Evolutionary conservation across 2,888 invertebrate species (phyloP), one percentile per base, ranked within the genome.

Genomic region (Trichogramma dendrolimi): DNA sequence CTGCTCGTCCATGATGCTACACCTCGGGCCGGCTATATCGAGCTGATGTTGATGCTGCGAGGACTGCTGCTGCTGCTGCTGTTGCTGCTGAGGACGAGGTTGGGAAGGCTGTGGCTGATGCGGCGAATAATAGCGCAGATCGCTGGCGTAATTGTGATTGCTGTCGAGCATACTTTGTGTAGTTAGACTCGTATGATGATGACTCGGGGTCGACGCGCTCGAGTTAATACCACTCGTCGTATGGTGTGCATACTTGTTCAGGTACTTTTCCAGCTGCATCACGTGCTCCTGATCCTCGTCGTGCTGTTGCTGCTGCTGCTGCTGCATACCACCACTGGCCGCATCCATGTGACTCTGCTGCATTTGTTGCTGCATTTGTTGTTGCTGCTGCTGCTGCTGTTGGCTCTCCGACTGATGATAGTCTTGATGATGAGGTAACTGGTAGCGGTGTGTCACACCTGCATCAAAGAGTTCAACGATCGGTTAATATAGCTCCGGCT

Each of bases 91-190:
- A 63, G 71, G 70, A 58, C 71, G 73, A 53, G 74, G 67, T 41
- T 74, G 68, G 50, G 76, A 77, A 46, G 74, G 49, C 56, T 78
- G 77, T 1, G 73, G 72, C 66, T 78, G 78, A 50, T 77, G 79
- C 0, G 77, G 72, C 6, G 74, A 71, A 56, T 79, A 78, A 54
- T 79, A 79, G 55, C 79, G 76, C 67, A 79, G 65, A 67, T 79
- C 79, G 61, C 78, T 78, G n/a, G 79, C 78, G 60, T 80, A 80
- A 71, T 85, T 85, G 74, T 84, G 85, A 71, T 84, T 85, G 56
- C 83, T 83, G 75, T 84, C 84, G 55, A 79, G 69, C 7, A 79
- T 65, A 64, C 71, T 79, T 58, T 79, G 79, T 74, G 67, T 60
- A 67, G 27, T 27, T n/a, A 78, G 62, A 51, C 75, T 77, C 10